Evolutionary conservation across 2,797 vertebrate genomes (phyloP).

Genomic region (Artibeus lituratus): DNA sequence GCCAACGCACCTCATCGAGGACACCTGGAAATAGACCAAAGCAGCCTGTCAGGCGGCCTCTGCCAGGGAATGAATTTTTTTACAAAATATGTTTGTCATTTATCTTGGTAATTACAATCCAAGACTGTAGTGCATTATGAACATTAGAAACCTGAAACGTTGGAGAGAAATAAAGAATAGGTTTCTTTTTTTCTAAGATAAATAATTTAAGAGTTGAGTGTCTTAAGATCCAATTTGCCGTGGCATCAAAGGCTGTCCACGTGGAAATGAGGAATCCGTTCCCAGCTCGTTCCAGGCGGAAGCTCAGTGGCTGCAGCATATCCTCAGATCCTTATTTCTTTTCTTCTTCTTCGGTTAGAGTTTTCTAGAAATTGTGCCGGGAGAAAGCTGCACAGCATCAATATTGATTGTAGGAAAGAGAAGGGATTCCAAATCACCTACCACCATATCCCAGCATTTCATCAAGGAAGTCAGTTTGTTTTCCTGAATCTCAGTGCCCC

Average conservation of each 20-base stretch:
- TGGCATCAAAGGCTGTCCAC: background rate
- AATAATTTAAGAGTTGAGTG: background rate
- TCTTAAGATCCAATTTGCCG: background rate
- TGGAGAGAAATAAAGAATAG: background rate
- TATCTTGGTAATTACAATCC: constrained; percentile 61
- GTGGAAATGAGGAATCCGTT: background rate
- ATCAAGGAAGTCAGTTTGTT: background rate
- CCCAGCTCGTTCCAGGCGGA: too few species aligned
- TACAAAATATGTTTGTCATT: constrained; percentile 37
- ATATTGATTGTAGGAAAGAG: background rate
- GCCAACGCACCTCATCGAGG: constrained; percentile 66
- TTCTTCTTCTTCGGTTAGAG: background rate
- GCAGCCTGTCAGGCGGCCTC: constrained; percentile 28
- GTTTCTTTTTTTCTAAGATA: background rate
- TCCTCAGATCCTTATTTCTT: background rate
- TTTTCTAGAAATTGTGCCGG: background rate
- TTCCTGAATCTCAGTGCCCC: background rate
- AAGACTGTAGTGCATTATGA: constrained; percentile 22
- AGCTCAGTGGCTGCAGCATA: accelerated
- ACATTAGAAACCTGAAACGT: constrained; percentile 1
- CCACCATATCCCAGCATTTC: too few species aligned
- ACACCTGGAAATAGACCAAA: constrained; percentile 67
- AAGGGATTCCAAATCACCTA: background rate
- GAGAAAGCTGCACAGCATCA: background rate
- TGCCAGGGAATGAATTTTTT: constrained; percentile 23